Conservation (phyloP, 2,888 invertebrate species). For the Drosophila nr. medialis region DNA sequence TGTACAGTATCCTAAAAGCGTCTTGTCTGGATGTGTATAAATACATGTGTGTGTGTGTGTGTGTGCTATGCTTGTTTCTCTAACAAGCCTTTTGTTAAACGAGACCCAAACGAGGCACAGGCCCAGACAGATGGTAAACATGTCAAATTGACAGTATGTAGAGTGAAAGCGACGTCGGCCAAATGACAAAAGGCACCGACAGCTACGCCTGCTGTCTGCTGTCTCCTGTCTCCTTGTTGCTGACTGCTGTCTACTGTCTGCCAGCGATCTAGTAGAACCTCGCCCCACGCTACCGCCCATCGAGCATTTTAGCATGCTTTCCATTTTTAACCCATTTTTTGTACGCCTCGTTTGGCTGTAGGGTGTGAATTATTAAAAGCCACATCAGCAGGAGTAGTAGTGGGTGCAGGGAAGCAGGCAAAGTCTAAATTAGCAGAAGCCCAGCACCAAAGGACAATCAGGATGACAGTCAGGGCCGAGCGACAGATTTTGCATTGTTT, state of each 20-base stretch:
- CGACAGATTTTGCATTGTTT: slow-evolving; percentile 62
- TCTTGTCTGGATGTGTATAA: slow-evolving; percentile 28
- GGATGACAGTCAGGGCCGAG: slow-evolving; percentile 26
- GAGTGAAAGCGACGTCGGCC: slow-evolving; percentile 73
- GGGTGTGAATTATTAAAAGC: slow-evolving; percentile 79
- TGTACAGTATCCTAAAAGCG: slow-evolving; percentile 25
- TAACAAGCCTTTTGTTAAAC: slow-evolving; percentile 70
- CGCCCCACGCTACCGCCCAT: slow-evolving; percentile 7
- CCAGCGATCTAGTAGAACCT: slow-evolving; percentile 5
- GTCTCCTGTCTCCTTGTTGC: slow-evolving; percentile 17
- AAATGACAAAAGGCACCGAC: slow-evolving; percentile 68
- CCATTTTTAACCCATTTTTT: slow-evolving; percentile 71
- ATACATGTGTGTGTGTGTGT: neutral
- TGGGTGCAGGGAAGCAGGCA: slow-evolving; percentile 21
- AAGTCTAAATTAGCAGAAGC: slow-evolving; percentile 73
- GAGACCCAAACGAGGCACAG: slow-evolving; percentile 47
- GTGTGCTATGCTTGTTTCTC: slow-evolving; percentile 46
- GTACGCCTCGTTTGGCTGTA: slow-evolving; percentile 50
- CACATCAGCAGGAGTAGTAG: slow-evolving; percentile 37
- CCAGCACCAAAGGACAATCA: slow-evolving; percentile 38
- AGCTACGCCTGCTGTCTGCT: slow-evolving; percentile 22
- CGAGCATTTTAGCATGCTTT: slow-evolving; percentile 33
- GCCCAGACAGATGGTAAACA: slow-evolving; percentile 81
- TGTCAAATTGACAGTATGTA: slow-evolving; percentile 77
- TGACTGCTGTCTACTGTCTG: slow-evolving; percentile 3